Evolutionary conservation across 2,113 vertebrate genomes (phyloP), one percentile per base, ranked within the genome.

Genomic region (Pseudorasbora parva): DNA sequence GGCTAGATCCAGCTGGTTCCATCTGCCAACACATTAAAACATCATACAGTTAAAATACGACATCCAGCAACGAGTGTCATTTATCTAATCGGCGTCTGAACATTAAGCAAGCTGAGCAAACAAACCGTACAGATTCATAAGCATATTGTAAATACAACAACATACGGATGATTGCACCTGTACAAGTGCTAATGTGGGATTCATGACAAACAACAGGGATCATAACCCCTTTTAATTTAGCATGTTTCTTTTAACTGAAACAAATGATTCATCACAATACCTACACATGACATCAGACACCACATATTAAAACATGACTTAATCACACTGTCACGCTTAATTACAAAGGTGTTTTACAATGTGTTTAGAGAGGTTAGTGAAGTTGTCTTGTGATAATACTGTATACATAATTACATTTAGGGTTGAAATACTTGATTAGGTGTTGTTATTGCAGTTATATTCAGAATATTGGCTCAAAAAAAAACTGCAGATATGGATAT

Each of bases 1-100:
- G 72, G 96, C 97, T 85, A 99, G 82, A 87, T 99, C 98, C 91
- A 99, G 92, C 94, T 99, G 97, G 89, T 99, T 99, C 97, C 98
- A 99, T 90, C 97, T 99, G 80, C 81, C 64, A 68, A 17, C 11
- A 84, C 11, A 30, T 62, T 15, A 72, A 11, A 71, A 37, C 25
- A 41, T 45, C 27, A 47, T 73, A 77, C 72, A 45, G 21, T 78
- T 57, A 19, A 14, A 56, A 25, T 64, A 27, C 3, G 14, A 68
- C 49, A 62, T 8, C 79, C 62, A 23, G 62, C 64, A 37, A 41
- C 4, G 21, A 41, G 11, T 21, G 6, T 10, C 21, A 21, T 49
- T 79, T 81, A 81, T 47, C 30, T 56, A 81, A 51, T 71, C 17
- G 3, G 43, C 33, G 15, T 33, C 47, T 54, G 11, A 81, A 54